Evolutionary conservation across 2,888 invertebrate species (phyloP).

Genomic region (Nemotelus nigrinus): DNA sequence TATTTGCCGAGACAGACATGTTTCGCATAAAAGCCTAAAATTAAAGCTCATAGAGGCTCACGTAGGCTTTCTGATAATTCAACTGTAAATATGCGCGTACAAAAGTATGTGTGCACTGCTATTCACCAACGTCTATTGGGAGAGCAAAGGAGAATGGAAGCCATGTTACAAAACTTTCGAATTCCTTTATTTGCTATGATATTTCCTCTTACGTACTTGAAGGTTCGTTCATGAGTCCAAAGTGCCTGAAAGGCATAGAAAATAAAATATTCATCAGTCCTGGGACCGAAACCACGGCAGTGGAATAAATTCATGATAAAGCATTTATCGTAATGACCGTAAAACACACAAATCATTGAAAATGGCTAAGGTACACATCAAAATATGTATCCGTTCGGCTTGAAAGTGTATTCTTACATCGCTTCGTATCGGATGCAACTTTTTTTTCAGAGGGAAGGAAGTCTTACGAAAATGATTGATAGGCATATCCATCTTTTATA

Average conservation of each 20-base stretch:
- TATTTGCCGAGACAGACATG: no score
- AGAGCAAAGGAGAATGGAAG: no score
- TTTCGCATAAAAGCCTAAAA: no score
- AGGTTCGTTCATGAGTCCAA: no score
- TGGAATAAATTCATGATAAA: background rate
- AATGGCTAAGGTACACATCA: background rate
- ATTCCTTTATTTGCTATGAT: no score
- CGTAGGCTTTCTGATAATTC: no score
- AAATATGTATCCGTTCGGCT: slow-evolving; percentile 1
- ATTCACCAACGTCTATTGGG: no score
- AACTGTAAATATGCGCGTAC: no score
- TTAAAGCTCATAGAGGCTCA: no score
- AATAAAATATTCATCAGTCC: slow-evolving; percentile 8
- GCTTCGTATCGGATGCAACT: background rate
- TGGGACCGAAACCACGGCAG: background rate
- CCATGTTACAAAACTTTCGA: no score
- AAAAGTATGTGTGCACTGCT: no score
- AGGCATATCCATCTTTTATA: background rate
- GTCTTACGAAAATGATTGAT: slow-evolving; percentile 15
- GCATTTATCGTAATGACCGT: background rate
- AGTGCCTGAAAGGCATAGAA: background rate
- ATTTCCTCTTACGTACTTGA: no score
- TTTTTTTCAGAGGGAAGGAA: background rate
- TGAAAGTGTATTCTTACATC: background rate
- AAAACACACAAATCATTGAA: slow-evolving; percentile 14